Base-by-base conservation (phyloP, 2,113 vertebrate species). In the Amblyornis subalaris region DNA sequence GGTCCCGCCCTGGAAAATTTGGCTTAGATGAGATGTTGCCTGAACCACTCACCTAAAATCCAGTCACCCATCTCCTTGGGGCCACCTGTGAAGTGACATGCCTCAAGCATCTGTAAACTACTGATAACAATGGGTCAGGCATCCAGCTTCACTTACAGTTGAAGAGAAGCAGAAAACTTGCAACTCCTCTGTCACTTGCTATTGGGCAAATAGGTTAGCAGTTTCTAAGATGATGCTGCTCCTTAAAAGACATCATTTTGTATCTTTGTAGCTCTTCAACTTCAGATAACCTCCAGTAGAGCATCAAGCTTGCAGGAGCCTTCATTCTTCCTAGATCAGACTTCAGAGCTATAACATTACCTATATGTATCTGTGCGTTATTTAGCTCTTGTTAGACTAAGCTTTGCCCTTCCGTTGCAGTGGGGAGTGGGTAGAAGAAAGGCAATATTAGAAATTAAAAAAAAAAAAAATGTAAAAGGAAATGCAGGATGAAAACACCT, bases 331-430 rank as follows among this genome's bases (percentile, higher is more conserved):
- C 71, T 47, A 74, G 66, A 50, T 6, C 20, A 38, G 74, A 88
- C 74, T 95, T 96, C 89, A 95, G 95, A 96, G 71, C 47, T 53
- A 17, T 10, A 80, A 71, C 0, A 0, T 42, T 77, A 73, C 42
- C 75, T 90, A 1, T 21, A 73, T 21, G 42, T 76, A 73, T 61
- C 38, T 85, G 33, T 76, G 50, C 0, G 0, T 84, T 58, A 88
- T 70, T 91, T 80, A 90, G 75, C 48, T 89, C 54, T 95, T 96
- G 85, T 95, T 92, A 85, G 82, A 82, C 81, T 94, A 95, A 94
- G 84, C 84, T 94, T 92, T 95, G 87, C 89, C 90, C 79, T 96
- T 79, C 96, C 75, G 72, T 85, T n/a, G 0, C 74, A 75, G 85
- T 67, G 40, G 62, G 87, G 45, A 95, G 64, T 21, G 51, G 31